Base-by-base conservation (phyloP, 2,797 vertebrate genomes). In the Malurus leucopterus region DNA sequence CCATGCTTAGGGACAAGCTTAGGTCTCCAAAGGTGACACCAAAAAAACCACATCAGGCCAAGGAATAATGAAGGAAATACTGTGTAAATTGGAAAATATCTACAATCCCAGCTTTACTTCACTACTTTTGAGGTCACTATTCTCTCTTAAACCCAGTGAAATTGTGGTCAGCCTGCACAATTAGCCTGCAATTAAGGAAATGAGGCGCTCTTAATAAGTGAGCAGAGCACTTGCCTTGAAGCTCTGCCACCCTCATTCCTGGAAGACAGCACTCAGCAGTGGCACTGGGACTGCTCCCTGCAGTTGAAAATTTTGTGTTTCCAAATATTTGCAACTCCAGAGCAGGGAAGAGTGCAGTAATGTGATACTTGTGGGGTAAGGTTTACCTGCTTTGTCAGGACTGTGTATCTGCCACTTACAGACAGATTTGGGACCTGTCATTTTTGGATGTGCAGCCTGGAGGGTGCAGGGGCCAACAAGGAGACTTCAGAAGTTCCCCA, bases 131-230 rank as follows among this genome's bases (percentile, higher is more conserved):
- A 89, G 51, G 41, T 58, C 26, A 18, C 57, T 49, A 1, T 49
- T 89, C 27, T 46, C 32, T 59, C 73, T 62, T 55, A 63, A 9
- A 69, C 6, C n/a, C 26, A 38, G 55, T 50, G 81, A 73, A 76
- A 46, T 46, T 57, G 57, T 63, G 38, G 63, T 46, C 55, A 93
- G 73, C 83, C 83, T 72, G 36, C 26, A 34, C 65, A 64, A 86
- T 88, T 89, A 83, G 43, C 1, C 32, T 58, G 40, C 43, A 77
- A 61, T 83, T 68, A 84, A 84, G 90, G 81, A 90, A 93, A 91
- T 44, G 61, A 89, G 54, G 75, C 0, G 0, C 54, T 62, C 55
- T 58, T 54, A 77, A 26, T 51, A 85, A 86, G 68, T 0, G 2
- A 64, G 16, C 22, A 62, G 61, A 46, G 18, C 16, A 3, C 16